Conservation (phyloP, 1,140 invertebrate species). For the Drosophila aff. region DNA sequence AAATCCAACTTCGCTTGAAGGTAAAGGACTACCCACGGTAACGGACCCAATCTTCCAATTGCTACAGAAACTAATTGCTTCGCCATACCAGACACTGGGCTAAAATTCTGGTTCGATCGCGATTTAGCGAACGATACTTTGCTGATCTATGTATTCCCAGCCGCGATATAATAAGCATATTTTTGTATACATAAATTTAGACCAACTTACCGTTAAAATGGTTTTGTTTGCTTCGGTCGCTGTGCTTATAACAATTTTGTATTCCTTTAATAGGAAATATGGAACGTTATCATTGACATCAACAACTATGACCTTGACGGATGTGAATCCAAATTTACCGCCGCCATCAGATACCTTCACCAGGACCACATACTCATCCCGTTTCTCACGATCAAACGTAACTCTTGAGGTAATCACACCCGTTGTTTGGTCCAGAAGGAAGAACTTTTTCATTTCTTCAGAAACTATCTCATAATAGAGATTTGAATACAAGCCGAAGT, state of each 20-base stretch:
- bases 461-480: constrained; percentile 93
- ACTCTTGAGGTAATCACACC: constrained; percentile 92
- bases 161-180: no score
- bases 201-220: constrained; percentile 88
- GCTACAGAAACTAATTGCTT: neutral
- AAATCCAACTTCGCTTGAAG: no score
- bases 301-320: constrained; percentile 90
- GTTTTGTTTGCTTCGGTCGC: constrained; percentile 88
- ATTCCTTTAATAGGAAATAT: constrained; percentile 91
- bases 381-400: constrained; percentile 92
- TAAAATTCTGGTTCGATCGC: neutral
- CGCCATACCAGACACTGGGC: neutral
- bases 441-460: constrained; percentile 90
- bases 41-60: no score
- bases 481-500: constrained; percentile 92
- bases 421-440: constrained; percentile 91
- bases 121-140: neutral
- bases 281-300: constrained; percentile 96
- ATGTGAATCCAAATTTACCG: constrained; percentile 91
- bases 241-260: constrained; percentile 90
- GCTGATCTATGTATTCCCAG: no score
- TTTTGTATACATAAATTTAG: neutral
- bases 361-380: constrained; percentile 91
- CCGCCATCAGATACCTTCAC: constrained; percentile 95
- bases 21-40: no score